A percentile compares a stretch with the other conserved stretches of the same genome.
Evolutionary conservation across 1,140 invertebrate genomes (phyloP).

Genomic region (Tetramorium simillimum): DNA sequence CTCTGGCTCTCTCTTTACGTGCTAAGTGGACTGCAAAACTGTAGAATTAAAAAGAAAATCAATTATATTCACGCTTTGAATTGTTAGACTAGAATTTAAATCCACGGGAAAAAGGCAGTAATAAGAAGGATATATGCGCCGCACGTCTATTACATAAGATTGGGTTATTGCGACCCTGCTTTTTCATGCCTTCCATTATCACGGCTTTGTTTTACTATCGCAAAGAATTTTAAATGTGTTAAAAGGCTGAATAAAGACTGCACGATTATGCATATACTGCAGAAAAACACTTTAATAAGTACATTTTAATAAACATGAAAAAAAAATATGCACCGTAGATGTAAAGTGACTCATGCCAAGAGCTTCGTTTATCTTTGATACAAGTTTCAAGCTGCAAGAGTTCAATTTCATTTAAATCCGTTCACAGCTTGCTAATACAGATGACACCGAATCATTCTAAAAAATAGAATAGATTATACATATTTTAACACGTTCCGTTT

Average conservation of each 20-base stretch:
- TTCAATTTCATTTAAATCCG: neutral
- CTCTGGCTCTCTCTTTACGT: neutral
- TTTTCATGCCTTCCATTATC: slow-evolving; percentile 25
- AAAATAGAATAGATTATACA: too few species aligned
- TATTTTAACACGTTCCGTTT: too few species aligned
- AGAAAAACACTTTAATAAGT: slow-evolving; percentile 3
- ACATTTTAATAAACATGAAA: neutral
- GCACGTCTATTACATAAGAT: neutral
- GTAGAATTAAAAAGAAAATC: neutral
- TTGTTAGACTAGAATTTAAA: slow-evolving; percentile 4
- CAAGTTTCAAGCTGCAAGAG: neutral
- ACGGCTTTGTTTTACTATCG: neutral
- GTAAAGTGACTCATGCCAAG: neutral
- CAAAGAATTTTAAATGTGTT: neutral
- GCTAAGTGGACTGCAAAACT: neutral
- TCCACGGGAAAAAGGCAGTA: neutral
- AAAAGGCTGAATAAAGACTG: slow-evolving; percentile 15
- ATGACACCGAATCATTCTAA: too few species aligned
- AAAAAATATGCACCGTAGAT: slow-evolving; percentile 16
- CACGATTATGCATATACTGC: neutral
- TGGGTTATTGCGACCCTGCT: neutral
- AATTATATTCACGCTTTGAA: neutral
- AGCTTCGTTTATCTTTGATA: neutral
- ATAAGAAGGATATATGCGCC: neutral
- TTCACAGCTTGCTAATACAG: neutral